phyloP scores from a whole-genome alignment of 2,113 vertebrate species.

The Corythoichthys intestinalis region DNA sequence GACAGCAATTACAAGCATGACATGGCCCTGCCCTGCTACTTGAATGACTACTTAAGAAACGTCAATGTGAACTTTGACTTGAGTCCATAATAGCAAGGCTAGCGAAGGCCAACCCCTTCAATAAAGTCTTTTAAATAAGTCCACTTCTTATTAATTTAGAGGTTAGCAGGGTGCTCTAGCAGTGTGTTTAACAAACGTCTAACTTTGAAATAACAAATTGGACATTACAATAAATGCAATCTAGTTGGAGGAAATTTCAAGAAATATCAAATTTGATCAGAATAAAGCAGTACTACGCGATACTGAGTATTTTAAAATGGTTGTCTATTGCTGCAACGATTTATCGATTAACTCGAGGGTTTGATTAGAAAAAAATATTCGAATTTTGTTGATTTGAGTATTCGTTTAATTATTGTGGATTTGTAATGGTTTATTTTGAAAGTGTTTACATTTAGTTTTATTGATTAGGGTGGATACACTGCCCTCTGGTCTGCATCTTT shows the following conservation, averaged over 20 bases:
- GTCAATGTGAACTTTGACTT: slow-evolving; percentile 36
- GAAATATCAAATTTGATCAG: neutral
- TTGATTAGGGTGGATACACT: too few species aligned
- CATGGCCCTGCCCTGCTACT: slow-evolving; percentile 11
- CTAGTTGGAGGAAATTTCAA: neutral
- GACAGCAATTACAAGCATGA: slow-evolving; percentile 27
- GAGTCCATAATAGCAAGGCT: slow-evolving; percentile 29
- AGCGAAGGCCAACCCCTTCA: slow-evolving; percentile 5
- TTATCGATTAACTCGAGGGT: too few species aligned
- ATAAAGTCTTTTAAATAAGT: slow-evolving; percentile 19
- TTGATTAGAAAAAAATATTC: too few species aligned
- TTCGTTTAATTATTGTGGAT: too few species aligned
- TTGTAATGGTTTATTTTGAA: too few species aligned
- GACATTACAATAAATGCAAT: neutral
- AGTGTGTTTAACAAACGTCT: neutral
- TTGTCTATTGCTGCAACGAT: too few species aligned
- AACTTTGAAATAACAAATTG: neutral
- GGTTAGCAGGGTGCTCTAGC: neutral
- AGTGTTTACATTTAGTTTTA: too few species aligned
- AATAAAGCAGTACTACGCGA: too few species aligned
- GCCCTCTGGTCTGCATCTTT: too few species aligned
- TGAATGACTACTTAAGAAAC: slow-evolving; percentile 35
- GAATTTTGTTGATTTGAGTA: too few species aligned
- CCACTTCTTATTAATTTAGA: slow-evolving; percentile 3
- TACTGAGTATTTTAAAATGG: too few species aligned